Conservation (phyloP, 64 coral and sea anemone genomes). For the Cladopsammia gracilis region DNA sequence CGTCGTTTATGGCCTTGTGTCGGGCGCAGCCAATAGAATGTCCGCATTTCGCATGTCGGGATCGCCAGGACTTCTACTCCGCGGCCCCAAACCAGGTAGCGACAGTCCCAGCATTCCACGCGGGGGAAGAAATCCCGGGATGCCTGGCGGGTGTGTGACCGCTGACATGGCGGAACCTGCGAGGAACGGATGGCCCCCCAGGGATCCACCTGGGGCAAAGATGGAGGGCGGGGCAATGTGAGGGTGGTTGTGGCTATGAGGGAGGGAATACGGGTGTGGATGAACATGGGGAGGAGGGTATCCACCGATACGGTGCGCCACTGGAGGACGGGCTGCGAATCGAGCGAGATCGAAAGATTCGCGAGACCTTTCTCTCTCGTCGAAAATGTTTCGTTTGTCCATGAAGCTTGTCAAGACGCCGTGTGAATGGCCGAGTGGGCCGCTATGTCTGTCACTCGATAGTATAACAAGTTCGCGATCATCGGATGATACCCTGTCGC, state of each 20-base stretch:
- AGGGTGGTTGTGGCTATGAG: constrained; percentile 33
- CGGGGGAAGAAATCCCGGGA: constrained; percentile 69
- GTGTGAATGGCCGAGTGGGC: constrained; percentile 44
- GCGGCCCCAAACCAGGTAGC: constrained; percentile 62
- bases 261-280: constrained; percentile 55
- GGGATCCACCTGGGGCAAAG: constrained; percentile 39
- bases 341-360: constrained; percentile 83
- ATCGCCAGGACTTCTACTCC: constrained; percentile 78
- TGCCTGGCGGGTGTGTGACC: constrained; percentile 78
- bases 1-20: constrained; percentile 6
- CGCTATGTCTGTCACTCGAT: constrained; percentile 72
- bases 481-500: constrained; percentile 53
- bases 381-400: constrained; percentile 71
- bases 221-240: constrained; percentile 62
- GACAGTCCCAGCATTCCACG: constrained; percentile 78
- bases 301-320: constrained; percentile 50
- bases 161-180: constrained; percentile 81
- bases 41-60: constrained; percentile 21
- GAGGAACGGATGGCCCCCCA: constrained; percentile 37
- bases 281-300: constrained; percentile 51
- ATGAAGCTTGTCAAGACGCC: constrained; percentile 52
- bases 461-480: constrained; percentile 85
- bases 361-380: constrained; percentile 80
- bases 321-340: constrained; percentile 49
- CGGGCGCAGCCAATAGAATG: constrained; percentile 44